These are phyloP conservation scores for Escarpia spicata DNA, from an alignment of 2,888 invertebrate genomes.

Conservation along the genomic window DNA sequence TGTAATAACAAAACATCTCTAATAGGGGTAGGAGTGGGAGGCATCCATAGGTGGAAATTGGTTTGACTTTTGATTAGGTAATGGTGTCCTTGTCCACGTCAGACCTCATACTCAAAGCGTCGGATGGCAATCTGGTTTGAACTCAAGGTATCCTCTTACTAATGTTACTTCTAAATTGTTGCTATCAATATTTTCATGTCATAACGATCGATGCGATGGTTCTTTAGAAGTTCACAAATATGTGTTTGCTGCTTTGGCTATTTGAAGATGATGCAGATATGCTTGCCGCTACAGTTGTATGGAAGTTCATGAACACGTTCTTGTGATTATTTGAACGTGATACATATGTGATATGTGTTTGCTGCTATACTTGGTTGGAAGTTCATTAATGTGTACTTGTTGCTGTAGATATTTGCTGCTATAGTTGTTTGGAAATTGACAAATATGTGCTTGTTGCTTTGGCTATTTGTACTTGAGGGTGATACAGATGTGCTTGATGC, in stretches of 20 bases:
- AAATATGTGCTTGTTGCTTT: no score
- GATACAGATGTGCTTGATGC: no score
- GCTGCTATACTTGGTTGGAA: not conserved
- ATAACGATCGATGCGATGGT: not conserved
- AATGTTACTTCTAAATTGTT: not conserved
- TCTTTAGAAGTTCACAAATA: not conserved
- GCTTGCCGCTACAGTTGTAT: not conserved
- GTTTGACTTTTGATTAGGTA: not conserved
- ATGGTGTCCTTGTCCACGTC: not conserved
- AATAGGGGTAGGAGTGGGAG: not conserved
- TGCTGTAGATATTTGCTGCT: no score
- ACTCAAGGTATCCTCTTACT: not conserved
- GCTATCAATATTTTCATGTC: not conserved
- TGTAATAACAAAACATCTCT: not conserved
- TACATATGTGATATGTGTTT: not conserved
- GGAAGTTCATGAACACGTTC: no score
- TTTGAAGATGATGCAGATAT: constrained; percentile 1
- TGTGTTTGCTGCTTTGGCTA: not conserved
- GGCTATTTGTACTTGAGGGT: no score
- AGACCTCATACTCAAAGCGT: not conserved
- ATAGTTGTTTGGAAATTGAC: no score
- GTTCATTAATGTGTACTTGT: not conserved
- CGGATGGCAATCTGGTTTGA: not conserved
- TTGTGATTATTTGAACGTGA: no score
- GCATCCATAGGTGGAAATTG: not conserved